Conservation (phyloP, 2,888 invertebrate species). For the Synergus itoensis region DNA sequence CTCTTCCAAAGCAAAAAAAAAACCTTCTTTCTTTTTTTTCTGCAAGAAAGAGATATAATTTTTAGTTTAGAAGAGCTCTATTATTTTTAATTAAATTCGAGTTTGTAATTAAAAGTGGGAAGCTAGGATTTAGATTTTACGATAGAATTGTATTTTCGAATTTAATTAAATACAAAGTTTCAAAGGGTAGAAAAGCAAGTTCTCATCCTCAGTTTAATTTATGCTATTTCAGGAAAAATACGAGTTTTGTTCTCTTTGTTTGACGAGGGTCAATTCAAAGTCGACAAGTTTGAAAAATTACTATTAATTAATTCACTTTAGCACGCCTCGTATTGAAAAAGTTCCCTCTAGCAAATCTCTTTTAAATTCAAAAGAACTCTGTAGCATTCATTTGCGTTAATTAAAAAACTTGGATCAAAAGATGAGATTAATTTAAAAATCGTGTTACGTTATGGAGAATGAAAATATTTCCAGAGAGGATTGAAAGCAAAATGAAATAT, state of each 20-base stretch:
- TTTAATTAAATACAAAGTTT: not conserved
- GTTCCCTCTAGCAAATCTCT: not conserved
- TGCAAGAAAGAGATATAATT: not conserved
- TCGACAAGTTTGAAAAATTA: not conserved
- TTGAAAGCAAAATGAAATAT: not conserved
- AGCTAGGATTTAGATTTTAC: not conserved
- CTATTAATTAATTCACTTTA: not conserved
- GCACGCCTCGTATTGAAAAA: not conserved
- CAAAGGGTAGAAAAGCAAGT: not conserved
- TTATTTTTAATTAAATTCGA: not conserved
- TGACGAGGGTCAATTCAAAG: not conserved
- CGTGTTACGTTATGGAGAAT: not conserved
- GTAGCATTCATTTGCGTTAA: not conserved
- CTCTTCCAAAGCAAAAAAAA: not conserved
- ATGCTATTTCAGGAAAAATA: not conserved
- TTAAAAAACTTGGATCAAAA: not conserved
- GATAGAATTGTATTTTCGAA: not conserved
- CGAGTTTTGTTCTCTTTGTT: not conserved
- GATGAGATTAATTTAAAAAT: not conserved
- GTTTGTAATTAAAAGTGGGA: slow-evolving; percentile 1
- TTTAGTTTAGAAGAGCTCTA: not conserved
- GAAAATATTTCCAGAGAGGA: not conserved
- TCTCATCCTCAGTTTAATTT: not conserved
- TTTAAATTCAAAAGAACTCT: not conserved
- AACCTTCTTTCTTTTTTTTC: not conserved